Base-by-base conservation (phyloP, 2,113 vertebrate species). In the Carollia perspicillata region DNA sequence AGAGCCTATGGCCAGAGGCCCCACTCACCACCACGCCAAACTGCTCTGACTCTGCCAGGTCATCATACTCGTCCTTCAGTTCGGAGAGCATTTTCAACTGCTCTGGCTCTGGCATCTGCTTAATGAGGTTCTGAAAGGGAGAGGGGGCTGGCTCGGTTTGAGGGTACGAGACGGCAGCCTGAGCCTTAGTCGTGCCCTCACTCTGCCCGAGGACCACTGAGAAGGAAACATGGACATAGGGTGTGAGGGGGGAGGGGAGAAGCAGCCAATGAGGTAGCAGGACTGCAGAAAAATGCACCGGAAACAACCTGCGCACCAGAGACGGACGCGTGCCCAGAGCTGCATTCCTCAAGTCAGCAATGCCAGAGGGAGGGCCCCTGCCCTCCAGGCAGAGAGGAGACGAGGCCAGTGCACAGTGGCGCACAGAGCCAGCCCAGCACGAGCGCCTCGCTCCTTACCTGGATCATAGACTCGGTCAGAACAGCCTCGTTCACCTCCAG, bases 61-160 rank as follows among this genome's bases (percentile, higher is more conserved):
- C 99, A 10, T 99, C 98, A 30, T 99, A 99, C 68, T 99, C 99
- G 2, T 99, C 98, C 93, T 99, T 99, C 98, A 98, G 97, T 51
- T 99, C 99, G 5, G 95, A 98, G 72, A 99, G 98, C 90, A 98
- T 94, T 33, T 69, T 98, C 84, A 99, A 78, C 96, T 99, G 98
- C 9, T 99, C 99, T 23, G 97, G 72, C 89, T 98, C 97, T 26
- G 99, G 99, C 89, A 99, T 97, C 80, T 99, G 99, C 96, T 99
- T 99, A 90, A 99, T 95, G 94, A 99, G 98, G 90, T 99, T 99
- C 99, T 99, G 93, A 74, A 95, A 63, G 63, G 93, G 49, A 97
- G 71, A 83, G 85, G 77, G 47, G 26, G 47, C 42, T 26, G 26
- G 72, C 28, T 89, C 26, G 92, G 79, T 84, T 60, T 44, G 30